Evolutionary conservation across 1,140 invertebrate species (phyloP).

Genomic region (Calliphora vicina): DNA sequence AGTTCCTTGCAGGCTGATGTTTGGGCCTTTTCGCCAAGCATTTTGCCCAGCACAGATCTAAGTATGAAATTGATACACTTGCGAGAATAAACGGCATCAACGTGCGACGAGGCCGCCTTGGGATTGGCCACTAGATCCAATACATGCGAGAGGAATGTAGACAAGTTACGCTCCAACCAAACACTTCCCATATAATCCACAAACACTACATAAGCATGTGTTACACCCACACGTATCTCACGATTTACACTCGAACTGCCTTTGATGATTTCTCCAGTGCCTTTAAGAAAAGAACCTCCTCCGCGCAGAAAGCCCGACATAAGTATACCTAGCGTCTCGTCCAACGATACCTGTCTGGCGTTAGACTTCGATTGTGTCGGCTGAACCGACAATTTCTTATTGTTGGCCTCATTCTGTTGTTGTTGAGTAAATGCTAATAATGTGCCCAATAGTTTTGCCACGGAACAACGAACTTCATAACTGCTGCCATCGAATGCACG

Average conservation of each 20-base stretch:
- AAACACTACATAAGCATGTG: constrained; percentile 93
- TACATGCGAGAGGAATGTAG: constrained; percentile 84
- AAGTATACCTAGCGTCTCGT: constrained; percentile 90
- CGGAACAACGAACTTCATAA: constrained; percentile 91
- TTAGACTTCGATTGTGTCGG: constrained; percentile 46
- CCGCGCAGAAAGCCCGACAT: constrained; percentile 95
- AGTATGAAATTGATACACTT: constrained; percentile 98
- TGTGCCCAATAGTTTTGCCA: constrained; percentile 89
- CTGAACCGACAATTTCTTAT: constrained; percentile 46
- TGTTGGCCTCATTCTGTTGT: constrained; percentile 45
- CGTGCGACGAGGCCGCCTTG: constrained; percentile 92
- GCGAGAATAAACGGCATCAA: constrained; percentile 96
- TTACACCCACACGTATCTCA: constrained; percentile 95
- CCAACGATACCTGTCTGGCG: constrained; percentile 76
- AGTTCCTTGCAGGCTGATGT: constrained; percentile 95
- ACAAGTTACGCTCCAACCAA: constrained; percentile 95
- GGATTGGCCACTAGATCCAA: constrained; percentile 93
- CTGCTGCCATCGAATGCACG: constrained; percentile 92
- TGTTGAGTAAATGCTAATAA: constrained; percentile 80
- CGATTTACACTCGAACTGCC: constrained; percentile 90
- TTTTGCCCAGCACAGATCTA: constrained; percentile 87
- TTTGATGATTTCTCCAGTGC: constrained; percentile 95
- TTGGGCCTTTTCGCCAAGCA: constrained; percentile 97
- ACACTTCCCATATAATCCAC: constrained; percentile 89
- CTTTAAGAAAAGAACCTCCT: constrained; percentile 94